These are phyloP conservation scores for Gambelia wislizenii DNA, from an alignment of 2,797 vertebrate genomes.

Conservation along the genomic window DNA sequence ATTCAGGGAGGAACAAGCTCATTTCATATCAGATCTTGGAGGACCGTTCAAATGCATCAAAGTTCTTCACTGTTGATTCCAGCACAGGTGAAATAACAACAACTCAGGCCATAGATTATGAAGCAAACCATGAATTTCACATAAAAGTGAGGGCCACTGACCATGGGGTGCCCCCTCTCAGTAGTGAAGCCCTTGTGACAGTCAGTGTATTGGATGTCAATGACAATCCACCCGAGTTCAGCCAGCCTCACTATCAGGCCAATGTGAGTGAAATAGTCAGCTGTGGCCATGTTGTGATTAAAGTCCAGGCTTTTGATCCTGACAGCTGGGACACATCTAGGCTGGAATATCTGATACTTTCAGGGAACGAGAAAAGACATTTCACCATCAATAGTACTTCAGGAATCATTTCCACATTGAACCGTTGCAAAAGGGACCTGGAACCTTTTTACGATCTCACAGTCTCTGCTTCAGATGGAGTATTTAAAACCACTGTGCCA, in stretches of 20 bases:
- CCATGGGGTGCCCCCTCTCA: conserved; percentile 85
- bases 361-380: conserved; percentile 92
- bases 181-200: conserved; percentile 84
- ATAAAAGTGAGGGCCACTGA: conserved; percentile 90
- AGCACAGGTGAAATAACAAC: conserved; percentile 87
- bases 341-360: conserved; percentile 93
- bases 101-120: conserved; percentile 88
- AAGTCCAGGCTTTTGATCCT: conserved; percentile 94
- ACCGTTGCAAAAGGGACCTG: conserved; percentile 90
- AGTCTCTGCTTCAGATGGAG: conserved; percentile 94
- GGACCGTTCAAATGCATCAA: conserved; percentile 80
- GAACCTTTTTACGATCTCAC: conserved; percentile 90
- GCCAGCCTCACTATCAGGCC: conserved; percentile 87
- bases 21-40: conserved; percentile 87
- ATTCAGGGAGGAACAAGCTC: conserved; percentile 89
- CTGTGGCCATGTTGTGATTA: conserved; percentile 93
- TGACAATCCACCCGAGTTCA: conserved; percentile 94
- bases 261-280: conserved; percentile 92
- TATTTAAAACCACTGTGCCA: conserved; percentile 92
- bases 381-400: conserved; percentile 94
- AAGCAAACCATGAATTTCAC: conserved; percentile 84
- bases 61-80: conserved; percentile 89
- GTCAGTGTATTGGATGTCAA: conserved; percentile 92
- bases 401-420: conserved; percentile 93
- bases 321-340: conserved; percentile 84